Conservation (phyloP, 2,797 vertebrate species). For the Pangasius sanitwongsei region DNA sequence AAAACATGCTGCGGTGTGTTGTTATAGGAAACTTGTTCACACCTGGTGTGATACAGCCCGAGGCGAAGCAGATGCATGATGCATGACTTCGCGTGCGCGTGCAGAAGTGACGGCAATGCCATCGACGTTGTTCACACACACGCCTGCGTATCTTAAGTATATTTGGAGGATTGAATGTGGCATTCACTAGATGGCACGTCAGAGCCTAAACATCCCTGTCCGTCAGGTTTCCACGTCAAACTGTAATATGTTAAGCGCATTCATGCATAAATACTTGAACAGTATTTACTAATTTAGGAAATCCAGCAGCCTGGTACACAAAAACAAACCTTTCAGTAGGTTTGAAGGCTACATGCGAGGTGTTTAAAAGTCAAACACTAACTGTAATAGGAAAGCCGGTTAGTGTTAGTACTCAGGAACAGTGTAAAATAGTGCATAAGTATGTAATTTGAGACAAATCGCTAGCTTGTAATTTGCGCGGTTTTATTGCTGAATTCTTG, state of each 20-base stretch:
- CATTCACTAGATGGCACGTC: neutral
- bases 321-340: neutral
- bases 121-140: neutral
- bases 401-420: neutral
- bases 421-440: too few species aligned
- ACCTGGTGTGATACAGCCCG: neutral
- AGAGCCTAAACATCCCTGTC: neutral
- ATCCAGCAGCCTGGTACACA: too few species aligned
- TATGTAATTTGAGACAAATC: neutral
- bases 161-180: neutral
- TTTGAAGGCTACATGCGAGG: neutral
- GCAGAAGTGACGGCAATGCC: neutral
- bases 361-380: neutral
- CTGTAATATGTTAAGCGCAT: neutral
- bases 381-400: neutral
- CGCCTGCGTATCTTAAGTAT: neutral
- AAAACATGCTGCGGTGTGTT: neutral
- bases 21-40: neutral
- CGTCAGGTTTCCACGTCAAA: neutral
- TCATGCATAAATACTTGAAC: neutral
- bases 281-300: too few species aligned
- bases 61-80: neutral
- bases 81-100: neutral
- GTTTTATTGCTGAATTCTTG: too few species aligned
- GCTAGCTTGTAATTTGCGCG: neutral